A percentile compares a stretch with the other conserved stretches of the same genome.
phyloP scores from a whole-genome alignment of 2,113 vertebrate species.

The Tragulus kanchil region DNA sequence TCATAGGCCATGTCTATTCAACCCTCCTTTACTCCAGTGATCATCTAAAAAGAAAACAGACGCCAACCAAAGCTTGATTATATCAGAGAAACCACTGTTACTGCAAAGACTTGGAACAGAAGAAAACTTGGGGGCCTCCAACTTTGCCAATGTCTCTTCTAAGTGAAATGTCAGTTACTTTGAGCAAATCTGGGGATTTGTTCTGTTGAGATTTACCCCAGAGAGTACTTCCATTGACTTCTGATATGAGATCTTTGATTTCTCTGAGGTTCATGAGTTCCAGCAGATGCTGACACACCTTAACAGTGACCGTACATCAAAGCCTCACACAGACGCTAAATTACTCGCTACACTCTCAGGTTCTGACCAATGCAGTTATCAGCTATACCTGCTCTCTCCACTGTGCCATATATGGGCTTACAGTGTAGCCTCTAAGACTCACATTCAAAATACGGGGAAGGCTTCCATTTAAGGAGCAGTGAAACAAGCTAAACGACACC shows the following conservation, averaged over 20 bases:
- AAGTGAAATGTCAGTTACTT: constrained; percentile 32
- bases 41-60: not conserved
- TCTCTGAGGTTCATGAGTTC: not conserved
- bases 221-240: not conserved
- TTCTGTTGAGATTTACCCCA: not conserved
- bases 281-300: not conserved
- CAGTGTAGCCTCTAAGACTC: not conserved
- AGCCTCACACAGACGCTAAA: not conserved
- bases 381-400: not conserved
- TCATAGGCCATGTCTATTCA: not conserved
- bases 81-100: constrained; percentile 27
- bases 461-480: not conserved
- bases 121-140: not conserved
- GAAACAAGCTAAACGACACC: not conserved
- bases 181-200: not conserved
- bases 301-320: not conserved
- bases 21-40: not conserved
- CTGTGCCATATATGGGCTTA: not conserved
- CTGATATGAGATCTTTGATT: not conserved
- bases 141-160: constrained; percentile 12
- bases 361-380: not conserved
- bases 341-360: not conserved
- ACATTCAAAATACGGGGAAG: not conserved
- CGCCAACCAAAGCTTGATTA: not conserved
- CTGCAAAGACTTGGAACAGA: constrained; percentile 31